Evolutionary conservation across 2,113 vertebrate species (phyloP).

Genomic region (Archilochus colubris): DNA sequence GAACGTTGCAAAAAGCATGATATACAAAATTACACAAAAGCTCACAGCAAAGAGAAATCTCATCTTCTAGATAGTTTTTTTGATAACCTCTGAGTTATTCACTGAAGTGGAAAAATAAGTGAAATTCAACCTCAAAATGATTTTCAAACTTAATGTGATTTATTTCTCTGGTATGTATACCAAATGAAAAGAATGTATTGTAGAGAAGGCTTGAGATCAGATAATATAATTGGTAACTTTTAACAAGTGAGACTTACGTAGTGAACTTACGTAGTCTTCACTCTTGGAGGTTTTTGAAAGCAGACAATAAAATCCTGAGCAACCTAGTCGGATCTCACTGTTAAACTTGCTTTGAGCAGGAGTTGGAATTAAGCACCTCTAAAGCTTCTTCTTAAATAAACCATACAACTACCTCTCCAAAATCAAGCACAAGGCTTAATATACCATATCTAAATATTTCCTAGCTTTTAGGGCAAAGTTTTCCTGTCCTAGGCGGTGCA

Average conservation of each 20-base stretch:
- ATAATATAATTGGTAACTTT: neutral
- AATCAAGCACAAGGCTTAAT: neutral
- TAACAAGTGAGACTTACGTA: neutral
- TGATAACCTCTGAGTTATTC: neutral
- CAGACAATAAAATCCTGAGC: neutral
- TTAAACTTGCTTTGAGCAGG: neutral
- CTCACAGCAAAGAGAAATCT: neutral
- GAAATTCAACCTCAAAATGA: neutral
- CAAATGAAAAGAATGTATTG: neutral
- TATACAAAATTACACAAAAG: neutral
- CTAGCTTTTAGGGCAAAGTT: neutral
- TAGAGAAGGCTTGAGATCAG: neutral
- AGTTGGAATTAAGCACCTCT: neutral
- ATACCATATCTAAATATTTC: neutral
- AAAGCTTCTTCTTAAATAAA: neutral
- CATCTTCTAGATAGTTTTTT: neutral
- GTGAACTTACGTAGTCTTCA: neutral
- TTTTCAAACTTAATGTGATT: neutral
- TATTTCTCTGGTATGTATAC: neutral
- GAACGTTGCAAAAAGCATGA: neutral
- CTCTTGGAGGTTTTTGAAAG: neutral
- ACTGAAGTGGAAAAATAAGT: neutral
- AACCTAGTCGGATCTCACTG: neutral
- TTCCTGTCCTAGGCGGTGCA: neutral
- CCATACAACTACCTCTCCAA: neutral